Percentiles rank a stretch among this genome's conserved stretches.
phyloP scores from a whole-genome alignment of 2,797 vertebrate genomes.

The Choloepus didactylus region DNA sequence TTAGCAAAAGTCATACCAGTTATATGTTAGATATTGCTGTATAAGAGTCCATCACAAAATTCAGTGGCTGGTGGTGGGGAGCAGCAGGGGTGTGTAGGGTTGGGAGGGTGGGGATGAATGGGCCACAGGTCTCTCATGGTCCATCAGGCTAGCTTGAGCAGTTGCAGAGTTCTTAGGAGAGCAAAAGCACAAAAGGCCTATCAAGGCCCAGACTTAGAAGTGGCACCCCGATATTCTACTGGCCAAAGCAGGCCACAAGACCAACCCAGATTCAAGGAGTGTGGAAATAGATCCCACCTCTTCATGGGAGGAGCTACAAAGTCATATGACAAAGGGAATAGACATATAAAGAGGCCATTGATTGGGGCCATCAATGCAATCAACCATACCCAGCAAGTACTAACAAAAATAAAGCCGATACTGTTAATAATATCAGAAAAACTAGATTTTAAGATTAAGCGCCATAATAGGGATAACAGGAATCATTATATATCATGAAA shows the following conservation, averaged over 20 bases:
- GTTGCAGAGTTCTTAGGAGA: not conserved
- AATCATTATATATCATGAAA: conserved; percentile 25
- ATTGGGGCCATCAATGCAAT: not conserved
- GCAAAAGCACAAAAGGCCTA: not conserved
- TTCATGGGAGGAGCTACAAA: not conserved
- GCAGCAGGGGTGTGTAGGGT: too few relatives aligned
- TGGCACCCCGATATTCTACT: not conserved
- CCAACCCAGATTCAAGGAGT: not conserved
- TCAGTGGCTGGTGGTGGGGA: not conserved
- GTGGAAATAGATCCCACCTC: not conserved
- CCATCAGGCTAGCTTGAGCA: not conserved
- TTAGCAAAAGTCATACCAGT: not conserved
- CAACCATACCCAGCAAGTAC: not conserved
- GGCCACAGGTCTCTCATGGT: not conserved
- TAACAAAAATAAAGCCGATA: conserved; percentile 16
- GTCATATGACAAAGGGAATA: not conserved
- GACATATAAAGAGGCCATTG: not conserved
- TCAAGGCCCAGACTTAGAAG: not conserved
- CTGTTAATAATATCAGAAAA: not conserved
- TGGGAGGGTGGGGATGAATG: not conserved
- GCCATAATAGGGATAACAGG: not conserved
- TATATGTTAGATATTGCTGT: not conserved
- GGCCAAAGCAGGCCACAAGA: conserved; percentile 11
- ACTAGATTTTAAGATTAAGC: conserved; percentile 29
- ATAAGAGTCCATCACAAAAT: not conserved